Evolutionary conservation across 2,888 invertebrate species (phyloP).

Genomic region (Lepidonotus clava): DNA sequence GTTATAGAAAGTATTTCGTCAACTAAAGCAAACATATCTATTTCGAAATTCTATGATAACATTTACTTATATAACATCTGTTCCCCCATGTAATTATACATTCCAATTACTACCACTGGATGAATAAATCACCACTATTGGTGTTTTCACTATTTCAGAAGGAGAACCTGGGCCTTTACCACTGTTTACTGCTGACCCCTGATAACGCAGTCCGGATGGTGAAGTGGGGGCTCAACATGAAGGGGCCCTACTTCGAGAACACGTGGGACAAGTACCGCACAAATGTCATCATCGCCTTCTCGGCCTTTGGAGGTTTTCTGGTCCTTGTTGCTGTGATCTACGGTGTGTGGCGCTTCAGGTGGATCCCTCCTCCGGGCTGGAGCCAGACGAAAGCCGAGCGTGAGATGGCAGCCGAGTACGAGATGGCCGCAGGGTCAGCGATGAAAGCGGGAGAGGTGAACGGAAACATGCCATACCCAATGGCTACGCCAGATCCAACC

Average conservation of each 20-base stretch:
- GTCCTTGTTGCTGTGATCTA: neutral
- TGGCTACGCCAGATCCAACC: too few species aligned
- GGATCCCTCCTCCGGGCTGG: neutral
- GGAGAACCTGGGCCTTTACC: constrained; percentile 41
- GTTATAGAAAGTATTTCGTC: too few species aligned
- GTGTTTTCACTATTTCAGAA: neutral
- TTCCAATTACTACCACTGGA: too few species aligned
- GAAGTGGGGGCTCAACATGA: constrained; percentile 55
- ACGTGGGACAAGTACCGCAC: constrained; percentile 19
- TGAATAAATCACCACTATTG: too few species aligned
- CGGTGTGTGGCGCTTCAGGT: constrained; percentile 39
- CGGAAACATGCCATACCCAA: too few species aligned
- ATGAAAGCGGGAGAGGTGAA: too few species aligned
- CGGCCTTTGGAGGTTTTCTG: constrained; percentile 36
- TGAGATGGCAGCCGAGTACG: neutral
- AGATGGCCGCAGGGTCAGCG: neutral
- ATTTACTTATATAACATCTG: too few species aligned
- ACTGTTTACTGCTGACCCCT: constrained; percentile 5
- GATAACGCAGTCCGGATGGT: constrained; percentile 7
- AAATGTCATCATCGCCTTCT: constrained; percentile 51
- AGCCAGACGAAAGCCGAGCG: too few species aligned
- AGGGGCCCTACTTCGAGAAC: constrained; percentile 52
- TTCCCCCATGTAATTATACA: too few species aligned
- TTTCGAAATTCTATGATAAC: too few species aligned
- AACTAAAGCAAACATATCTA: too few species aligned